Conservation (phyloP, 2,888 invertebrate species). For the Ctenicera cuprea region DNA sequence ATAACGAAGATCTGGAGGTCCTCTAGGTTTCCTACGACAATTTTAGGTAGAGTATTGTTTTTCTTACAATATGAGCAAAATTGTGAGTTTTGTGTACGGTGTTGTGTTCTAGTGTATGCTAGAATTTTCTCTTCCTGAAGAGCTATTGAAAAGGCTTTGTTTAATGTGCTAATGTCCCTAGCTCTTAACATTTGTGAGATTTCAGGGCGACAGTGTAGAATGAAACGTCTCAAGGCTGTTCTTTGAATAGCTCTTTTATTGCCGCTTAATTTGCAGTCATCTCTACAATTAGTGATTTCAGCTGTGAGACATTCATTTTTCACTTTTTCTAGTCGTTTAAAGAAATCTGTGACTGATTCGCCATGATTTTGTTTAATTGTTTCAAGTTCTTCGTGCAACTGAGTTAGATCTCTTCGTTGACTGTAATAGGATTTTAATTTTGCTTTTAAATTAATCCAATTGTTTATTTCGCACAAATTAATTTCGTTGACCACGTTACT, state of each 20-base stretch:
- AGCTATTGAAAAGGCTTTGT: conserved; percentile 46
- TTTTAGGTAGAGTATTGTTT: conserved; percentile 28
- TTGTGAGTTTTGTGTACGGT: neutral
- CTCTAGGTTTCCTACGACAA: conserved; percentile 20
- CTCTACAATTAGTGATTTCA: conserved; percentile 4
- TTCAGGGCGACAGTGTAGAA: conserved; percentile 41
- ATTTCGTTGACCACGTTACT: conserved; percentile 17
- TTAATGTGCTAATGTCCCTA: conserved; percentile 40
- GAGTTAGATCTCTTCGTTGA: conserved; percentile 39
- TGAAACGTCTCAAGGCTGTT: conserved; percentile 48
- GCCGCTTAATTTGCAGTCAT: conserved; percentile 24
- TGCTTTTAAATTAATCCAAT: conserved; percentile 13
- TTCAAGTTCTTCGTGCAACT: conserved; percentile 49
- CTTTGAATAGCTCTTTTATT: conserved; percentile 32
- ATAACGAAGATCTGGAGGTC: too few relatives aligned
- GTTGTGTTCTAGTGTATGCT: conserved; percentile 20
- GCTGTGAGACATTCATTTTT: conserved; percentile 51
- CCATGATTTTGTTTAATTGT: conserved; percentile 45
- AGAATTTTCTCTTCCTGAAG: conserved; percentile 45
- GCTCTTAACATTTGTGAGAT: conserved; percentile 50
- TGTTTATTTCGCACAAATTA: neutral
- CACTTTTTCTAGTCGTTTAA: conserved; percentile 49
- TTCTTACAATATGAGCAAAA: conserved; percentile 35
- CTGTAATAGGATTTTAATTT: conserved; percentile 45
- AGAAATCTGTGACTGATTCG: conserved; percentile 48